These are phyloP conservation scores for Poecilus cupreus DNA, from an alignment of 2,888 invertebrate species.

Conservation along the genomic window DNA sequence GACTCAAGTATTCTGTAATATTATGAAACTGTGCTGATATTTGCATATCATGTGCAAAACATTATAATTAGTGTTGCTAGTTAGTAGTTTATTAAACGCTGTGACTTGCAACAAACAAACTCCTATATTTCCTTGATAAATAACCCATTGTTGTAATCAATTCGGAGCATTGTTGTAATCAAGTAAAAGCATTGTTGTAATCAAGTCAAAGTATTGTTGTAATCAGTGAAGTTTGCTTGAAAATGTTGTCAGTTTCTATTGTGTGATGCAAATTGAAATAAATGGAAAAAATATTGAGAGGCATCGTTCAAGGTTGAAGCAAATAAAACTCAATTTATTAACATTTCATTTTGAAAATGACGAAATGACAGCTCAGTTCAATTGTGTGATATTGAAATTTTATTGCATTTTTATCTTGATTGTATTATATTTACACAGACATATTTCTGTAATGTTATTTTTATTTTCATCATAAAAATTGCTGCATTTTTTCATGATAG, in stretches of 20 bases:
- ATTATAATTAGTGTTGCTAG: not conserved
- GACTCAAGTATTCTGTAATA: not conserved
- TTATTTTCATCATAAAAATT: no score
- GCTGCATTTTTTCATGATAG: no score
- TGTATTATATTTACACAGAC: not conserved
- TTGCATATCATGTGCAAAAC: not conserved
- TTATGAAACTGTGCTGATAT: not conserved
- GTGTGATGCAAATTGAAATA: slow-evolving; percentile 16
- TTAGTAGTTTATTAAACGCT: not conserved
- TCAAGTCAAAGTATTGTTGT: no score
- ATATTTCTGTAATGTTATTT: not conserved
- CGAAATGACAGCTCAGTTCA: no score
- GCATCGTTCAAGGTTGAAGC: not conserved
- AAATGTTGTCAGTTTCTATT: no score
- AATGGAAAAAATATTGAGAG: slow-evolving; percentile 25
- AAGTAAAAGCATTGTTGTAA: no score
- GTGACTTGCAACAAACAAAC: no score
- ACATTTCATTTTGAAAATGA: no score
- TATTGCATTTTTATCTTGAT: not conserved
- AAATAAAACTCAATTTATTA: not conserved
- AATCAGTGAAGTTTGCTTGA: no score
- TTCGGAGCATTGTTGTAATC: not conserved
- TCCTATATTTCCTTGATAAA: no score
- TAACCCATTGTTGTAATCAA: no score
- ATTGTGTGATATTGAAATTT: no score